Conservation (phyloP, 2,113 vertebrate genomes). For the Tor tambroides region DNA sequence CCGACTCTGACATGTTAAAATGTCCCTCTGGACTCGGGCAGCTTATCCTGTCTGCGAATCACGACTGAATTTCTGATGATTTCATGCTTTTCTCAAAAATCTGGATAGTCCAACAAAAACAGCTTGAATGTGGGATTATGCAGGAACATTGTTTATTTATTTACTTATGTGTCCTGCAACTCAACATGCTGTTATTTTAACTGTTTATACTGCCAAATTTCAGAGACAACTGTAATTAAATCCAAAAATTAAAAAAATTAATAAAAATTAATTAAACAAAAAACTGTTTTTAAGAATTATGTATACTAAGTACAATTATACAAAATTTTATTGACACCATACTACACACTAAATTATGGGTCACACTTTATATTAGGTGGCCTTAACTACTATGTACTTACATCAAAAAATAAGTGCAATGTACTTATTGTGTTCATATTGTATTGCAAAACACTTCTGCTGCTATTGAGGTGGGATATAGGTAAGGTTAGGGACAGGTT, state of each 20-base stretch:
- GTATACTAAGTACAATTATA: neutral
- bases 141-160: conserved; percentile 22
- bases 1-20: conserved; percentile 25
- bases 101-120: conserved; percentile 20
- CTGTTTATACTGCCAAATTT: neutral
- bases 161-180: neutral
- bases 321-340: neutral
- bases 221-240: neutral
- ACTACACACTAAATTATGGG: neutral
- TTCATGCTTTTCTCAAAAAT: conserved; percentile 4
- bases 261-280: neutral
- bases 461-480: no score
- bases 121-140: conserved; percentile 28
- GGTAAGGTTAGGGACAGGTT: no score
- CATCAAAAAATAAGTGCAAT: no score
- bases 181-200: conserved; percentile 14
- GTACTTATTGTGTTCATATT: no score
- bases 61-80: conserved; percentile 33
- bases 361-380: no score
- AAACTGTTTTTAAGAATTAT: neutral
- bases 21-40: neutral
- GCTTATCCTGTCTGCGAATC: neutral
- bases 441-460: no score
- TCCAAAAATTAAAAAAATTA: neutral
- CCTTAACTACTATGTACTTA: no score